phyloP scores from a whole-genome alignment of 2,888 invertebrate genomes.

The Stegophylla sp. region DNA sequence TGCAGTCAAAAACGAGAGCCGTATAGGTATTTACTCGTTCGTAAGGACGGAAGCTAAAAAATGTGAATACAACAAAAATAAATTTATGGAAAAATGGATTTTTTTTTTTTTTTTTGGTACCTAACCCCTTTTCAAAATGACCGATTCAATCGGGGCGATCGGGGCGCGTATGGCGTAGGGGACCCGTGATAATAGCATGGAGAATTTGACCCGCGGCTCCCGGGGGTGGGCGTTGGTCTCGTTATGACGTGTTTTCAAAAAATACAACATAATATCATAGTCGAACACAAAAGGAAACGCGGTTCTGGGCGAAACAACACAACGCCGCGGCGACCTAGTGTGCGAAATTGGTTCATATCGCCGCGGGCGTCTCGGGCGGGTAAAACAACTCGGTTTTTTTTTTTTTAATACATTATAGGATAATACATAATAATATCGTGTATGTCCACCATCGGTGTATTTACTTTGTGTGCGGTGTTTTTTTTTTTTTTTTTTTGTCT shows the following conservation, averaged over 20 bases:
- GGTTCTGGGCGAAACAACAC: background rate
- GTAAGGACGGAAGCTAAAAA: no score
- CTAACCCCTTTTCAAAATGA: no score
- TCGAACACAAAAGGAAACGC: conserved; percentile 33
- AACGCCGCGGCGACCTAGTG: conserved; percentile 10
- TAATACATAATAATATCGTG: background rate
- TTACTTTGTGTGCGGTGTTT: background rate
- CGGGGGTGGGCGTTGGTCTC: conserved; percentile 5
- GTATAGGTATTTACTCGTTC: no score
- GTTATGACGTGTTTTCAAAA: no score
- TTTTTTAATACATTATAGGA: background rate
- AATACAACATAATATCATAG: no score
- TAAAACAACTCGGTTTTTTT: conserved; percentile 41
- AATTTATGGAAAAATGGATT: no score
- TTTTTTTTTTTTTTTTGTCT: background rate
- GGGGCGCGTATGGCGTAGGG: no score
- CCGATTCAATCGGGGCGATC: no score
- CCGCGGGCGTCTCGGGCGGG: conserved; percentile 26
- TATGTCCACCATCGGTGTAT: background rate
- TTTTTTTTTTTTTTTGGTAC: no score
- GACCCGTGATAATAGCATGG: no score
- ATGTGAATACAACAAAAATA: no score
- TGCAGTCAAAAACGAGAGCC: no score
- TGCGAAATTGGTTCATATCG: conserved; percentile 47
- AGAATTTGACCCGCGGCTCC: background rate